phyloP scores from a whole-genome alignment of 2,113 vertebrate species.

The Anguilla japonica region DNA sequence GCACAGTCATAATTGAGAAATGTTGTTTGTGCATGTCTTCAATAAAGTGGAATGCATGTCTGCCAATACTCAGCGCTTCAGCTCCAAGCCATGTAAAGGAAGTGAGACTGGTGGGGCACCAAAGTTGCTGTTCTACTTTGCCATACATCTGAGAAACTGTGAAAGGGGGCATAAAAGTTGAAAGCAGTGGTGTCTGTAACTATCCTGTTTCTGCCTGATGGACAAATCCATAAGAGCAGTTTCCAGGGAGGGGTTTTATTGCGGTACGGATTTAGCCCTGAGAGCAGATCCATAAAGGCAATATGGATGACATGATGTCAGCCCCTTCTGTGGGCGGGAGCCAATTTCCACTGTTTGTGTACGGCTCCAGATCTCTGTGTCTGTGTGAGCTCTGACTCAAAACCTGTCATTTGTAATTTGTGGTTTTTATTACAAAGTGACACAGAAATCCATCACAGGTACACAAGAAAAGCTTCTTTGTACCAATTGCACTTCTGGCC shows the following conservation, averaged over 20 bases:
- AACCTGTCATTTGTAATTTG: background rate
- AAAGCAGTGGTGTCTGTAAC: background rate
- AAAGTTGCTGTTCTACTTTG: too few species aligned
- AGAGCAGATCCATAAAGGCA: background rate
- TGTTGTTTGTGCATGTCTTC: too few species aligned
- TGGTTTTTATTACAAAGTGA: background rate
- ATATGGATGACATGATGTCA: background rate
- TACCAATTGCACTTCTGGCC: background rate
- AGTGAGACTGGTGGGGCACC: too few species aligned
- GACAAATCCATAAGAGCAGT: background rate
- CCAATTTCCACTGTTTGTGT: conserved; percentile 4
- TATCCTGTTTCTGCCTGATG: background rate
- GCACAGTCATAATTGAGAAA: too few species aligned
- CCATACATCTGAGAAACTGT: background rate
- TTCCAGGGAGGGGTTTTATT: background rate
- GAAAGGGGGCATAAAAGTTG: background rate
- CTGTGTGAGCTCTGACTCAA: background rate
- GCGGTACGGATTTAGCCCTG: background rate
- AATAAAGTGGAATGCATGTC: too few species aligned
- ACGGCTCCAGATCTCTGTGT: background rate
- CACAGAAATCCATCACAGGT: conserved; percentile 5
- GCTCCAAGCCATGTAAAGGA: too few species aligned
- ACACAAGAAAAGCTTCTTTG: background rate
- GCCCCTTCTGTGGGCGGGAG: background rate
- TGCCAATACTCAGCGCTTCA: too few species aligned